Evolutionary conservation across 2,888 invertebrate species (phyloP), one percentile per base, ranked within the genome.

Genomic region (Erebia palarica): DNA sequence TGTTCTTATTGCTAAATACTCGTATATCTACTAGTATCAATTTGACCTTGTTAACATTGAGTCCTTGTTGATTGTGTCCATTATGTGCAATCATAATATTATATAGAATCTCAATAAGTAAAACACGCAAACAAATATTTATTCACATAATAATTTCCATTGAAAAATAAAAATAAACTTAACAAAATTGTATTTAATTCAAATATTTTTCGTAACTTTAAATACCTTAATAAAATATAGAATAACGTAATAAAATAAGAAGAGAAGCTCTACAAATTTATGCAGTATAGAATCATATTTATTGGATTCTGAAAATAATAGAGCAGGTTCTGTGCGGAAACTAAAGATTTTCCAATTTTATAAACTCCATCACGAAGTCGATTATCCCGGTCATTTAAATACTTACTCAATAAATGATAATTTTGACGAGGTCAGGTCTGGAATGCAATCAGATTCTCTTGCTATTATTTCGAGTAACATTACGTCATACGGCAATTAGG

Each of bases 31-130:
- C 7, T 7, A 36, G 36, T 36, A 71, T 55, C 71, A 49, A 61
- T 71, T 75, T 73, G 75, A 75, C 75, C 75, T 75, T 75, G 74
- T 73, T 67, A 63, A 60, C 63, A 68, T 71, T 68, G 68, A 74
- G 68, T 75, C 68, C 72, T 72, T 67, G 71, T 65, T 60, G 65
- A 69, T 74, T 75, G 58, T 70, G 69, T 69, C 65, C 68, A 68
- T 65, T 70, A 64, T 68, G 70, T 65, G 61, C 42, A 68, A 67
- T 69, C 58, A 68, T 71, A n/a, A n/a, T 66, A 71, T 63, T 36
- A n/a, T 70, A 67, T 63, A 68, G 51, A 65, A 66, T 61, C 65
- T 68, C 16, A 63, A 63, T 69, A 64, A 68, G 65, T 66, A 69
- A 42, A 71, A 71, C 71, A 68, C 61, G 65, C 68, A 51, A 66